Percentiles rank a stretch among this genome's conserved stretches.
Evolutionary conservation across 2,888 invertebrate genomes (phyloP).

Genomic region (Drosophila histrio): DNA sequence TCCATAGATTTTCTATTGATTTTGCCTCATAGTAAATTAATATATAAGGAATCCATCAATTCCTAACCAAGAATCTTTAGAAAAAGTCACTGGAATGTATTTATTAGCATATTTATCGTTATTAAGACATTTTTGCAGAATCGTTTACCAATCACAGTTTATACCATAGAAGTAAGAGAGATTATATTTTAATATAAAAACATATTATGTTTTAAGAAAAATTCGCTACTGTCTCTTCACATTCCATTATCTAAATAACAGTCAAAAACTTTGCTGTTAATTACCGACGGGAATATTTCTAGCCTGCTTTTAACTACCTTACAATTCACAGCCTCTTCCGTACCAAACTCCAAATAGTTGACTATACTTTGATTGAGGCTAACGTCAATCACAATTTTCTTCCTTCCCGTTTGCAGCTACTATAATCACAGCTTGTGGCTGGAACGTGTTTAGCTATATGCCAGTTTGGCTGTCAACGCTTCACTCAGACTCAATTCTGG

Average conservation of each 20-base stretch:
- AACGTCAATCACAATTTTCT: background rate
- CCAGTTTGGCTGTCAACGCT: constrained; percentile 43
- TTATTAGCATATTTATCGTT: no score
- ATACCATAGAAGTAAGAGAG: no score
- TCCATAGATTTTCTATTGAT: no score
- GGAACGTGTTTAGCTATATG: constrained; percentile 8
- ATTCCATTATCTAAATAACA: background rate
- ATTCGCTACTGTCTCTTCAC: background rate
- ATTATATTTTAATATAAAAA: no score
- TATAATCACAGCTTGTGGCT: constrained; percentile 34
- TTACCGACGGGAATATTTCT: background rate
- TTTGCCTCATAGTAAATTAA: no score
- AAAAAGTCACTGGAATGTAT: background rate
- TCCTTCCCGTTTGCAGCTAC: background rate
- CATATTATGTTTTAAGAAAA: no score
- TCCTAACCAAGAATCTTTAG: background rate
- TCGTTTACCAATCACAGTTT: no score
- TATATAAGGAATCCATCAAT: background rate
- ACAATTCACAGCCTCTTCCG: background rate
- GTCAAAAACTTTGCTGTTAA: background rate
- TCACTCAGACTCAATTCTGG: constrained; percentile 16
- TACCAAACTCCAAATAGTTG: background rate
- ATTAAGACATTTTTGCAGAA: no score
- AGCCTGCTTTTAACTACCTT: background rate
- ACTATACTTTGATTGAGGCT: background rate